Percentiles rank a stretch among this genome's conserved stretches.
Evolutionary conservation across 2,888 invertebrate species (phyloP).

Genomic region (Deladenus siricidicola): DNA sequence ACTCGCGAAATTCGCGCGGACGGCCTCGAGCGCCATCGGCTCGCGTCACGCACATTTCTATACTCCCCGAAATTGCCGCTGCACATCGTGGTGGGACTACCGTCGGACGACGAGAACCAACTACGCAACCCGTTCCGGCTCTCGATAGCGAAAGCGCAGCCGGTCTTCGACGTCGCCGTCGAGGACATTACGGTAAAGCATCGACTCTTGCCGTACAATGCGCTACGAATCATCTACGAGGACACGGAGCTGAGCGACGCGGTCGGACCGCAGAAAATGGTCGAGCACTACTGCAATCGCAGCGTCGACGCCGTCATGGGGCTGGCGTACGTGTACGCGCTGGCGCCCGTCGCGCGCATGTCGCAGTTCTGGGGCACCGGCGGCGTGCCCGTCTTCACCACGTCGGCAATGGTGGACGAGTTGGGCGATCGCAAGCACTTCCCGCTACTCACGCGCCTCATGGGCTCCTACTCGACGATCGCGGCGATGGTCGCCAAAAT

Average conservation of each 20-base stretch:
- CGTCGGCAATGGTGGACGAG: conserved; percentile 71
- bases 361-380: conserved; percentile 58
- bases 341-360: conserved; percentile 68
- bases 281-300: conserved; percentile 43
- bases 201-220: conserved; percentile 28
- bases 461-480: conserved; percentile 64
- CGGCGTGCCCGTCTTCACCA: conserved; percentile 68
- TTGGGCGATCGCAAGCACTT: conserved; percentile 67
- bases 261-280: conserved; percentile 46
- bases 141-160: conserved; percentile 41
- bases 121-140: conserved; percentile 43
- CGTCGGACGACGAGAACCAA: conserved; percentile 23
- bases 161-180: conserved; percentile 50
- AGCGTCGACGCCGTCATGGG: conserved; percentile 73
- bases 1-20: not conserved
- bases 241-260: conserved; percentile 46
- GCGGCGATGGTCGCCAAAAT: conserved; percentile 35
- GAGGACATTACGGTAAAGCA: conserved; percentile 39
- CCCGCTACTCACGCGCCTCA: conserved; percentile 69
- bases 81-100: conserved; percentile 37
- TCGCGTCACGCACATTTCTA: not conserved
- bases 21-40: not conserved
- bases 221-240: conserved; percentile 37
- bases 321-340: conserved; percentile 77
- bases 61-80: conserved; percentile 30